phyloP scores from a whole-genome alignment of 1,140 invertebrate species.

The Camponotus pennsylvanicus region DNA sequence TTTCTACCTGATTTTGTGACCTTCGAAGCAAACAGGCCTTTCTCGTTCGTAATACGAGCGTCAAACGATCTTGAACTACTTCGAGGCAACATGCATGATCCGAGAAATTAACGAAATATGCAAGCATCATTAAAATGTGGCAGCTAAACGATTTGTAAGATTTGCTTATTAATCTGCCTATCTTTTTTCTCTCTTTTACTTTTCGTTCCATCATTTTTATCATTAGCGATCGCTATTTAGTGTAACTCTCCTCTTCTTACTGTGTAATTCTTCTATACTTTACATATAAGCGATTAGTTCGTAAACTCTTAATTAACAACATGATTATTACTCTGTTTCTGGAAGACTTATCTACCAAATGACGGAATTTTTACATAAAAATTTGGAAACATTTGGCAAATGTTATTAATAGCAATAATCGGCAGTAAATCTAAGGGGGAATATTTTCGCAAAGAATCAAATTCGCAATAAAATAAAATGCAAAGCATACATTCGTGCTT shows the following conservation, averaged over 20 bases:
- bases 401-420: not conserved
- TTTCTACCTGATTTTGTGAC: constrained; percentile 42
- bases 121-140: not conserved
- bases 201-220: not conserved
- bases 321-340: not conserved
- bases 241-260: too few relatives aligned
- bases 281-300: not conserved
- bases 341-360: not conserved
- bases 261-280: not conserved
- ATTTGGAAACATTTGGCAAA: not conserved
- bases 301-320: not conserved
- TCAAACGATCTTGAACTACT: constrained; percentile 32
- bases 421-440: not conserved
- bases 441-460: not conserved
- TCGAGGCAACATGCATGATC: constrained; percentile 15
- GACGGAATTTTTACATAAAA: not conserved
- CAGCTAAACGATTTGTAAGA: constrained; percentile 34
- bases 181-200: not conserved
- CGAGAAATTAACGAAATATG: constrained; percentile 31
- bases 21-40: constrained; percentile 58
- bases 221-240: not conserved
- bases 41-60: constrained; percentile 40
- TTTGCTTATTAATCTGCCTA: constrained; percentile 21
- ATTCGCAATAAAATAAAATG: not conserved
- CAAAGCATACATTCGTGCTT: constrained; percentile 44